These are phyloP conservation scores for Apoderus coryli DNA, from an alignment of 2,888 invertebrate genomes.

Conservation along the genomic window DNA sequence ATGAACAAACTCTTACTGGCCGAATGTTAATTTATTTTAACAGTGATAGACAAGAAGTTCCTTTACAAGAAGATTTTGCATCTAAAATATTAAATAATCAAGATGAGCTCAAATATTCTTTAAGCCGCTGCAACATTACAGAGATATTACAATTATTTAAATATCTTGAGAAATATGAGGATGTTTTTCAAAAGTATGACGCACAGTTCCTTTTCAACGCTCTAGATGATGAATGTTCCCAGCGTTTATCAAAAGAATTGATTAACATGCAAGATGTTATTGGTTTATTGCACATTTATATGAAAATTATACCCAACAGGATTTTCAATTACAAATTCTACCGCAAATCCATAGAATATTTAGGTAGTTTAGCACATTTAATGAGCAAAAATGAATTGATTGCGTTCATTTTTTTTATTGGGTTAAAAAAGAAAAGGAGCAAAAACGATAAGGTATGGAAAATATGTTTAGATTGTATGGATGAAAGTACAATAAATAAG, in stretches of 20 bases:
- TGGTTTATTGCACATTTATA: conserved; percentile 24
- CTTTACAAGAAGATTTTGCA: not conserved
- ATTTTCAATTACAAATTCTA: conserved; percentile 26
- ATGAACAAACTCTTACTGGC: conserved; percentile 20
- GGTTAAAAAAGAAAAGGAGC: conserved; percentile 26
- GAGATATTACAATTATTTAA: too few relatives aligned
- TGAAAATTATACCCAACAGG: conserved; percentile 24
- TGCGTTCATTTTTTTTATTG: conserved; percentile 30
- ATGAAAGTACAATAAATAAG: conserved; percentile 17
- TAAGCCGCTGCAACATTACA: too few relatives aligned
- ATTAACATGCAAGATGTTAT: too few relatives aligned
- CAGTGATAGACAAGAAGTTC: conserved; percentile 11
- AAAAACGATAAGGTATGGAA: conserved; percentile 22
- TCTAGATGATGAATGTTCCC: conserved; percentile 27
- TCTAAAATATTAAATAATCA: not conserved
- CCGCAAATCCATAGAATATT: conserved; percentile 21
- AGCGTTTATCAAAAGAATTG: too few relatives aligned
- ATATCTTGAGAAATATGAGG: conserved; percentile 3
- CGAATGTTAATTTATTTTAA: conserved; percentile 21
- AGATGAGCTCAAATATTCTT: too few relatives aligned
- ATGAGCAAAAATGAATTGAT: conserved; percentile 26
- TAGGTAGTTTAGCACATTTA: conserved; percentile 18
- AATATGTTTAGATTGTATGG: conserved; percentile 23
- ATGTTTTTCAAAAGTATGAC: conserved; percentile 9
- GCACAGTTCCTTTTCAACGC: conserved; percentile 21